Percentiles rank a stretch among this genome's conserved stretches.
Conservation (phyloP, 2,797 vertebrate genomes). For the Etheostoma perlongum region DNA sequence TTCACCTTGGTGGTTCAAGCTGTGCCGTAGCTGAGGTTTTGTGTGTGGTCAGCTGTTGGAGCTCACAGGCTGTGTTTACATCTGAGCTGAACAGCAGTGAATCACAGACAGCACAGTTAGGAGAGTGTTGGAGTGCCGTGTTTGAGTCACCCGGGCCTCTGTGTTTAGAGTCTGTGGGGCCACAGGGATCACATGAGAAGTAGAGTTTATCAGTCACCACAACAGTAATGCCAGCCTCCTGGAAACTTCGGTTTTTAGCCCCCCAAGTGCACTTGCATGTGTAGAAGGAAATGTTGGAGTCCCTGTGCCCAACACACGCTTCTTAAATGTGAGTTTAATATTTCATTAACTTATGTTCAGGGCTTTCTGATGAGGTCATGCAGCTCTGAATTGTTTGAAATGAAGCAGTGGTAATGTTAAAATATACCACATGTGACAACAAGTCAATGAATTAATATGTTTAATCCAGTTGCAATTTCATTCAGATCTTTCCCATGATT, state of each 20-base stretch:
- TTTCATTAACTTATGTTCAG: not conserved
- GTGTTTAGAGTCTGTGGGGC: constrained; percentile 71
- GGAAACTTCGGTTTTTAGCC: not conserved
- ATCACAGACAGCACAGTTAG: constrained; percentile 49
- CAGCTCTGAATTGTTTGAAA: not conserved
- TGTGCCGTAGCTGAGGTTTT: not conserved
- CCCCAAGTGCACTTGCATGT: not conserved
- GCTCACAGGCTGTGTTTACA: constrained; percentile 71
- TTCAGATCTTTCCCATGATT: not conserved
- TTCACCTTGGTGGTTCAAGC: not conserved
- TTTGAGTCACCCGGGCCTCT: constrained; percentile 49
- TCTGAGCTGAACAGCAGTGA: constrained; percentile 42
- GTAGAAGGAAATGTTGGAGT: not conserved
- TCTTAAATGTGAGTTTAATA: not conserved
- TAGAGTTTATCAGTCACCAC: constrained; percentile 34
- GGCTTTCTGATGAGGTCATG: constrained; percentile 22
- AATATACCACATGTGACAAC: constrained; percentile 12
- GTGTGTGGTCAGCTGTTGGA: constrained; percentile 50
- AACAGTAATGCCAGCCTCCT: constrained; percentile 12
- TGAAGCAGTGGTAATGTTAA: not conserved
- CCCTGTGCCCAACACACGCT: not conserved
- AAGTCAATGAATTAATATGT: not conserved
- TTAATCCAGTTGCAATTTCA: not conserved
- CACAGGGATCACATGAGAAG: constrained; percentile 39
- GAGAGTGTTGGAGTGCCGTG: constrained; percentile 43